Evolutionary conservation across 2,113 vertebrate genomes (phyloP).

Genomic region (Mandrillus leucophaeus): DNA sequence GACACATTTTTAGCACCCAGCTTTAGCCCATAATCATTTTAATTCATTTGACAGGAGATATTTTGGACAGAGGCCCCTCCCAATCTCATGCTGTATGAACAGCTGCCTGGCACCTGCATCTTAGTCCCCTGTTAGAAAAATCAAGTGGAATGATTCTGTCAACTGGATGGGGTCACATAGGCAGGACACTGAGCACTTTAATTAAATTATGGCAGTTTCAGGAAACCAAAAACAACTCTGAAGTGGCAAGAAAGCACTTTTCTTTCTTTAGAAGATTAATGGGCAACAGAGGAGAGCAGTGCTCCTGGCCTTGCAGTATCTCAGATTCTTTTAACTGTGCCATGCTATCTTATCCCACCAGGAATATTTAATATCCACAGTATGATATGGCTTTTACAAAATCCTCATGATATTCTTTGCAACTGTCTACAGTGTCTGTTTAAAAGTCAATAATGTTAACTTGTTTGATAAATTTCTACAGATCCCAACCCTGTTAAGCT

Average conservation of each 20-base stretch:
- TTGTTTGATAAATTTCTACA: conserved; percentile 79
- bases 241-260: background rate
- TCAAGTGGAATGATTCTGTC: background rate
- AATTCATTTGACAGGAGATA: background rate
- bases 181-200: fast-evolving
- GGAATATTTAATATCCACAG: background rate
- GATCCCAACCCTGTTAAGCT: conserved; percentile 64
- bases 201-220: background rate
- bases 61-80: background rate
- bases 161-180: fast-evolving
- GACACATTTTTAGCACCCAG: background rate
- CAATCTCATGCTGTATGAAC: fast-evolving
- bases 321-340: background rate
- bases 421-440: conserved; percentile 55
- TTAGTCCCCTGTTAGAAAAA: background rate
- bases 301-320: background rate
- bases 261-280: background rate
- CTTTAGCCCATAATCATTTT: fast-evolving
- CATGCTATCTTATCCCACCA: background rate
- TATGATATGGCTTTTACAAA: conserved; percentile 53
- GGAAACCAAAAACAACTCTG: fast-evolving
- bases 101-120: background rate
- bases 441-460: conserved; percentile 78
- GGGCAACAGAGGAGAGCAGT: fast-evolving
- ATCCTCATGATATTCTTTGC: conserved; percentile 14